Percentiles rank a stretch among this genome's conserved stretches.
Conservation (phyloP, 2,113 vertebrate species). For the Pterocles orientalis region DNA sequence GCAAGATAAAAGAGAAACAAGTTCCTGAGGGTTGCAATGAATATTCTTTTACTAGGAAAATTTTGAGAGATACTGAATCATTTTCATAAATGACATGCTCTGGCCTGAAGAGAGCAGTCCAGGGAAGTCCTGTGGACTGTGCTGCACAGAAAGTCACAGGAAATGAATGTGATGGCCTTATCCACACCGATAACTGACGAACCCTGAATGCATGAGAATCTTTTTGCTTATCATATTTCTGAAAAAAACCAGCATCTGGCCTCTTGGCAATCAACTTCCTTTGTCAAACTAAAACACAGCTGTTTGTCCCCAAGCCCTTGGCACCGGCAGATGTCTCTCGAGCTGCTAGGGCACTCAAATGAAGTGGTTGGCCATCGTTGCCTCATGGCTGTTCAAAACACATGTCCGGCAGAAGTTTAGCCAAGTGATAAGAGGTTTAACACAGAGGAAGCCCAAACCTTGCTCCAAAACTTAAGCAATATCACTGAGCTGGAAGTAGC, state of each 20-base stretch:
- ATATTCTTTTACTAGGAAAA: not conserved
- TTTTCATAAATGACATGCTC: not conserved
- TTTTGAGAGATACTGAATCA: not conserved
- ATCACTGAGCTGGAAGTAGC: not conserved
- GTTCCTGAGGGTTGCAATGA: not conserved
- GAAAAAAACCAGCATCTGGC: not conserved
- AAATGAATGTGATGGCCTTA: not conserved
- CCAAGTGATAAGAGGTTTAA: not conserved
- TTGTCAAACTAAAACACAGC: not conserved
- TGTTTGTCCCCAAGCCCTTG: not conserved
- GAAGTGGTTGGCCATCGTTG: not conserved
- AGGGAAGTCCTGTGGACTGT: not conserved
- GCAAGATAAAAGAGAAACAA: not conserved
- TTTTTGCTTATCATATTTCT: not conserved
- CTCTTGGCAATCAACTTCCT: not conserved
- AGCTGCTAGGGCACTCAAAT: not conserved
- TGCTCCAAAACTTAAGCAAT: not conserved
- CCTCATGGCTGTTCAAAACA: not conserved
- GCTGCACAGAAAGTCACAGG: not conserved
- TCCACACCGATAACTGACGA: not conserved
- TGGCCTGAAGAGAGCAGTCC: not conserved
- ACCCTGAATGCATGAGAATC: not conserved
- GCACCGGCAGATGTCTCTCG: not conserved
- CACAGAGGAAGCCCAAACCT: not conserved
- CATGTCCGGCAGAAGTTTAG: not conserved